Evolutionary conservation across 2,113 vertebrate genomes (phyloP).

Genomic region (Ceyx margarethae): DNA sequence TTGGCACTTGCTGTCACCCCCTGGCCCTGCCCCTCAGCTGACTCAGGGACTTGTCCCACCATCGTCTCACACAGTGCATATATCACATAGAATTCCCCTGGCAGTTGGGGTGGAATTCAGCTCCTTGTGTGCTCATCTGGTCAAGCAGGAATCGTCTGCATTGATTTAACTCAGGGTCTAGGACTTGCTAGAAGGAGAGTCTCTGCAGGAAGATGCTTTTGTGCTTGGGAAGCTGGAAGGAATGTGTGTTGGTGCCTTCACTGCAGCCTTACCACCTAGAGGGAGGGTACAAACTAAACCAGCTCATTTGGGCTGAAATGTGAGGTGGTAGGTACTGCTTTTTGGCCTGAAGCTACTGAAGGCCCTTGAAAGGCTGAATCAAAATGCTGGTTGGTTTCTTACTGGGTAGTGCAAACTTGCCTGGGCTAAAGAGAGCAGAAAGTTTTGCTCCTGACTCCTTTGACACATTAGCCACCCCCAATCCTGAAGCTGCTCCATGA

Average conservation of each 20-base stretch:
- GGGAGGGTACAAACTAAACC: neutral
- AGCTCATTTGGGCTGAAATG: neutral
- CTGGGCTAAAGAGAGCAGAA: neutral
- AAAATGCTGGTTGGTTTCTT: neutral
- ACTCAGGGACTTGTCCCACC: neutral
- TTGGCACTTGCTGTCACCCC: neutral
- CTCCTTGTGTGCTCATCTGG: neutral
- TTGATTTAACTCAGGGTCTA: neutral
- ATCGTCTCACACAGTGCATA: neutral
- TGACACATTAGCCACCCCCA: neutral
- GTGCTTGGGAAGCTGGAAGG: neutral
- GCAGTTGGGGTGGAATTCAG: neutral
- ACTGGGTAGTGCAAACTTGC: neutral
- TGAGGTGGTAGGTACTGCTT: neutral
- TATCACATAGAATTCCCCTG: neutral
- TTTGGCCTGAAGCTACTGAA: neutral
- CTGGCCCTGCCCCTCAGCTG: neutral
- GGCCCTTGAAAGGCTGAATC: neutral
- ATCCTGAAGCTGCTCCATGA: neutral
- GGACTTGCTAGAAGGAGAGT: neutral
- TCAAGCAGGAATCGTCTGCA: neutral
- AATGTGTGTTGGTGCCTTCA: fast-evolving
- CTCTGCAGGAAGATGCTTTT: neutral
- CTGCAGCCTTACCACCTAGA: neutral
- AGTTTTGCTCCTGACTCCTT: neutral